Evolutionary conservation across 2,888 invertebrate species (phyloP).

Genomic region (Drosophila paramelanica): DNA sequence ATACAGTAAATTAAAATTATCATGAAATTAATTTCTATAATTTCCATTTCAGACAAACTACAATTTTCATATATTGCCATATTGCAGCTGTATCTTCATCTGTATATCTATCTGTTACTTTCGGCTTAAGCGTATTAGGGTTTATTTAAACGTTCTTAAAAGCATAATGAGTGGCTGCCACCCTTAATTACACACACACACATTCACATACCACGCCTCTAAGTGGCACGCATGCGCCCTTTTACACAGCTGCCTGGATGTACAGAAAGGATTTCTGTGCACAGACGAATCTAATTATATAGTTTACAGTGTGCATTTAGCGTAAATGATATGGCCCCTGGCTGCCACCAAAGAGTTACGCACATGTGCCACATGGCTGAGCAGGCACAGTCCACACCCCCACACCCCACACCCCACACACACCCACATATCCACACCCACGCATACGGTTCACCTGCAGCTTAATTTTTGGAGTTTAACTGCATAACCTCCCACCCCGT

Average conservation of each 20-base stretch:
- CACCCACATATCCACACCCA: conserved; percentile 7
- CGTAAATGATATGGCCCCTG: conserved; percentile 69
- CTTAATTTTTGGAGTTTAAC: conserved; percentile 45
- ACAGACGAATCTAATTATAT: conserved; percentile 73
- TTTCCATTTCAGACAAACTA: background rate
- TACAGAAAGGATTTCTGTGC: conserved; percentile 57
- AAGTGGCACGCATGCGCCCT: conserved; percentile 47
- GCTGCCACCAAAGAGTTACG: conserved; percentile 37
- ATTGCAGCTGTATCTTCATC: conserved; percentile 28
- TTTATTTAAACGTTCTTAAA: conserved; percentile 53
- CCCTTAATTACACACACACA: conserved; percentile 56
- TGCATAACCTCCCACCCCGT: conserved; percentile 69
- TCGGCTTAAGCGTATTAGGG: conserved; percentile 65
- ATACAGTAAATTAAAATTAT: too few species aligned
- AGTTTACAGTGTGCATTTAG: conserved; percentile 71
- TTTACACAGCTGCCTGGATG: conserved; percentile 40
- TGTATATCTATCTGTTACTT: conserved; percentile 25
- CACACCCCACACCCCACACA: conserved; percentile 10
- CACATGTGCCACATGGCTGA: conserved; percentile 63
- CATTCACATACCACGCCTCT: conserved; percentile 40
- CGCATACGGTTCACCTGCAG: conserved; percentile 48
- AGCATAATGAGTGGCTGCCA: conserved; percentile 42
- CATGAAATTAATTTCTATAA: background rate
- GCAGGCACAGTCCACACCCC: conserved; percentile 34
- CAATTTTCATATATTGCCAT: too few species aligned